These are phyloP conservation scores for Zoroaster sp. DNA, from an alignment of 53 echinoderm and acorn worm species.

Conservation along the genomic window DNA sequence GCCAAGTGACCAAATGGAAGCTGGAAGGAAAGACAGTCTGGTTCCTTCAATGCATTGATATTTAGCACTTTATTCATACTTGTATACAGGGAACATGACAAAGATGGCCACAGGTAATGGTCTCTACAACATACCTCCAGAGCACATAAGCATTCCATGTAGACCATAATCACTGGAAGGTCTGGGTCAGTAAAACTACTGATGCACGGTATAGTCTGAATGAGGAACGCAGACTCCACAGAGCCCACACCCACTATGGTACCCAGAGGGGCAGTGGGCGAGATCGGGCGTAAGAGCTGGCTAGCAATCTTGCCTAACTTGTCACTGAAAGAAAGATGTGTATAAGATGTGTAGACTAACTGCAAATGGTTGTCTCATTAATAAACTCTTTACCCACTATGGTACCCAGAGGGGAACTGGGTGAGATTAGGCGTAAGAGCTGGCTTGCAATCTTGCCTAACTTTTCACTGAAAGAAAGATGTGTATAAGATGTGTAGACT, in stretches of 20 bases:
- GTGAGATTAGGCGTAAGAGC: constrained; percentile 12
- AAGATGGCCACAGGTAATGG: neutral
- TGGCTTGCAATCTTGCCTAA: constrained; percentile 42
- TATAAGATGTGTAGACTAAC: neutral
- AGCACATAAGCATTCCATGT: constrained; percentile 96
- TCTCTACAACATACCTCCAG: constrained; percentile 69
- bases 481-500: neutral
- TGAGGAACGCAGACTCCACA: constrained; percentile 89
- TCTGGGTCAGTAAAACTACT: constrained; percentile 64
- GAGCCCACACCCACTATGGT: constrained; percentile 93
- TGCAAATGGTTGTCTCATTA: no score
- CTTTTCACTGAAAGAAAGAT: constrained; percentile 18
- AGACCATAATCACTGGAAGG: constrained; percentile 94
- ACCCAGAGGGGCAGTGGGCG: constrained; percentile 44
- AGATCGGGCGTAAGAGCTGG: constrained; percentile 44
- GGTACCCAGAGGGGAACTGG: constrained; percentile 33
- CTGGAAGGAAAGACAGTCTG: no score
- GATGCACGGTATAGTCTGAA: constrained; percentile 86
- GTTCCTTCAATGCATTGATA: no score
- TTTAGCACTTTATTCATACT: no score
- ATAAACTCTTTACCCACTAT: constrained; percentile 89
- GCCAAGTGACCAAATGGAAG: no score
- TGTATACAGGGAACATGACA: neutral
- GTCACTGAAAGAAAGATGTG: constrained; percentile 18
- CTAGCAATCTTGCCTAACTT: constrained; percentile 40